Percentiles rank a stretch among this genome's conserved stretches.
These are phyloP conservation scores for Sparus aurata DNA, from an alignment of 2,797 vertebrate species.

Conservation along the genomic window DNA sequence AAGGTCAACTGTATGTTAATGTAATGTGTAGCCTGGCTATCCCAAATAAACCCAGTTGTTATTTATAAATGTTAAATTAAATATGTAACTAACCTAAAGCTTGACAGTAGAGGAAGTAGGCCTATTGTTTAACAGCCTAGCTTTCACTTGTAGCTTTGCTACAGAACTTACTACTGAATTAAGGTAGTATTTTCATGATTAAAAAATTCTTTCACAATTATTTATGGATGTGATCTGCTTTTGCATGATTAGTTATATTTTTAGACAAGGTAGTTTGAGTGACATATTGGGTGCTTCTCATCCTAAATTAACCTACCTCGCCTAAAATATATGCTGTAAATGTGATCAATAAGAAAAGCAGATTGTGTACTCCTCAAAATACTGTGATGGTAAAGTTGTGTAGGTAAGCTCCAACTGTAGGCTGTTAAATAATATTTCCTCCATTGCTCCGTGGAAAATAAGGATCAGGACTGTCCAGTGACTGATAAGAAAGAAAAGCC, in stretches of 20 bases:
- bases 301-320: neutral
- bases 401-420: conserved; percentile 49
- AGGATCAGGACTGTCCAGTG: conserved; percentile 76
- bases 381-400: conserved; percentile 28
- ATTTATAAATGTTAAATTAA: neutral
- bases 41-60: neutral
- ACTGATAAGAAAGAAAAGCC: conserved; percentile 76
- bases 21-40: neutral
- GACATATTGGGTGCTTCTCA: neutral
- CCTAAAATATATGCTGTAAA: neutral
- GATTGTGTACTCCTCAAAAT: conserved; percentile 12
- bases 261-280: neutral
- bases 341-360: neutral
- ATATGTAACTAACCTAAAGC: neutral
- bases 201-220: neutral
- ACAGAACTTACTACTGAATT: neutral
- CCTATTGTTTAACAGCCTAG: neutral
- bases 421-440: conserved; percentile 56
- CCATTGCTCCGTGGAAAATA: conserved; percentile 70
- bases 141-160: neutral
- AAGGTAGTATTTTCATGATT: neutral
- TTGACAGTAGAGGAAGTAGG: neutral
- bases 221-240: neutral
- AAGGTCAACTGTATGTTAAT: neutral
- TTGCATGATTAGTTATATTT: neutral